Evolutionary conservation across 1,140 invertebrate genomes (phyloP), one percentile per base, ranked within the genome.

Genomic region (Carposina sasakii): DNA sequence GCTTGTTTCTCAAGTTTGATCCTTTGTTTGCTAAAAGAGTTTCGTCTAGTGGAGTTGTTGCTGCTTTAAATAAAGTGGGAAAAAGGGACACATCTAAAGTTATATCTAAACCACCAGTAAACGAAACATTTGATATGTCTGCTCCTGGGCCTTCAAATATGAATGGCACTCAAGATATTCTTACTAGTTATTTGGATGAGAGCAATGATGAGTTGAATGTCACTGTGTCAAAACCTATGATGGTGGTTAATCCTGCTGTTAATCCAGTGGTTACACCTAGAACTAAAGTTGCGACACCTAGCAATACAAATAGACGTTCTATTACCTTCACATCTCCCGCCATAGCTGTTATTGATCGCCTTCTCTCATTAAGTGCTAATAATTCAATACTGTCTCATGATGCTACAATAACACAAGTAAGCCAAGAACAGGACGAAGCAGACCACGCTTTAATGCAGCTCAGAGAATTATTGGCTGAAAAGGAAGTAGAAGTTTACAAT

Each of bases 1-100:
- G 81, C 44, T 57, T 84, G 15, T 84, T 84, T 41, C 51, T 84
- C 12, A 84, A 84, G 44, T 84, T 84, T 52, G 81, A 84, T 57
- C 81, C 81, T 16, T 60, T 84, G 24, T 84, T 81, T 63, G 76
- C 77, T 9, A 77, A 76, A 53, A 59, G 73, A 51, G 54, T 78
- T 17, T 81, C 76, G 10, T 68, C 73, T 5, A 75, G 76, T 52
- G 64, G 71, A 16, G 57, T 76, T 16, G 37, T 71, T 12, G 69
- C 72, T 37, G 62, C 67, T 19, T 52, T 78, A 17, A 72, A 53
- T 43, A 70, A 73, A 49, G 42, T 70, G n/a, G n/a, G n/a, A n/a
- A n/a, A n/a, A n/a, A n/a, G n/a, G n/a, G n/a, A n/a, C n/a, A n/a
- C n/a, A n/a, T n/a, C 44, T 47, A 4, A 17, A 37, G 36, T 26